Conservation (phyloP, 2,888 invertebrate species). For the Apeira syringaria region DNA sequence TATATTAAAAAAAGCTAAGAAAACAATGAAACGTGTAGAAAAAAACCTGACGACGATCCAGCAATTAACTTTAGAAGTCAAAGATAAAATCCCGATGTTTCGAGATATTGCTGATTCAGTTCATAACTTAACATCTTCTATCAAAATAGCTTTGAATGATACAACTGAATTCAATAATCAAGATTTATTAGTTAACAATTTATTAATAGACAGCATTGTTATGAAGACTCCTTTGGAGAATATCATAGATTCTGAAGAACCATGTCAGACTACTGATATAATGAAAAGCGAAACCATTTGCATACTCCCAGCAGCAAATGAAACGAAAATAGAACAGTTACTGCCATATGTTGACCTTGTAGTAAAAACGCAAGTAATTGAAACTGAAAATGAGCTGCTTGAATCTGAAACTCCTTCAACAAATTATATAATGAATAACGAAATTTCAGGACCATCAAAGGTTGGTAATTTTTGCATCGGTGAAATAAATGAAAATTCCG, state of each 20-base stretch:
- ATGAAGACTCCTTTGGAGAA: background rate
- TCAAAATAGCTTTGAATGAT: slow-evolving; percentile 27
- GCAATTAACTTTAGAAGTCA: slow-evolving; percentile 59
- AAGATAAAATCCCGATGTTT: slow-evolving; percentile 71
- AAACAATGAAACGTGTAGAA: slow-evolving; percentile 40
- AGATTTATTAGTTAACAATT: background rate
- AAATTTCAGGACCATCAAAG: no score
- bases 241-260: background rate
- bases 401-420: no score
- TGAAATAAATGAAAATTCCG: no score
- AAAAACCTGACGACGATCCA: slow-evolving; percentile 46
- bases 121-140: slow-evolving; percentile 33
- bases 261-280: background rate
- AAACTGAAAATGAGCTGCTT: no score
- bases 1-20: slow-evolving; percentile 28
- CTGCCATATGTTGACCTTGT: no score
- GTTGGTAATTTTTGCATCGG: no score
- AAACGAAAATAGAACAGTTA: no score
- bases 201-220: background rate
- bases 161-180: background rate
- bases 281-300: background rate
- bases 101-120: slow-evolving; percentile 52
- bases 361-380: no score
- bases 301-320: no score
- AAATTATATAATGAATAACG: no score